Conservation (phyloP, 2,113 vertebrate species). For the Zosterops borbonicus region DNA sequence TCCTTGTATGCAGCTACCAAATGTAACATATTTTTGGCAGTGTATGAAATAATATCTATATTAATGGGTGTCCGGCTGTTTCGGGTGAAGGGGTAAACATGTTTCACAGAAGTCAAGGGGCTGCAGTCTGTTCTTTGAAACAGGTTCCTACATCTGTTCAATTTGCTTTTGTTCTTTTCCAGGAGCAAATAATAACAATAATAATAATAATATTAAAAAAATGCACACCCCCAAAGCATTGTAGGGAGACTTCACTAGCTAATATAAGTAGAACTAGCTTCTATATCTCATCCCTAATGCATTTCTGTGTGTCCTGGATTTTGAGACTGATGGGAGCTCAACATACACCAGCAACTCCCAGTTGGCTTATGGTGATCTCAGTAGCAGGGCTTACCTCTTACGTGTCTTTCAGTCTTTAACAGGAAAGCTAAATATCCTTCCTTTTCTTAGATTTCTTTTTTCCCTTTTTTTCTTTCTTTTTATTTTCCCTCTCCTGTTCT, state of each 20-base stretch:
- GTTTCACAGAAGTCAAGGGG: slow-evolving; percentile 18
- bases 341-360: neutral
- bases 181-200: neutral
- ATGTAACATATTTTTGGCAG: neutral
- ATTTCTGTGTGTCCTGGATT: neutral
- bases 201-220: too few species aligned
- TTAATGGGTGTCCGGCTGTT: slow-evolving; percentile 7
- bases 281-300: neutral
- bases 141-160: neutral
- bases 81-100: neutral
- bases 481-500: neutral
- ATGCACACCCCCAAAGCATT: rapidly evolving
- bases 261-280: neutral
- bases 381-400: neutral
- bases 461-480: too few species aligned
- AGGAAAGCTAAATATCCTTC: neutral
- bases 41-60: slow-evolving; percentile 17
- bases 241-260: neutral
- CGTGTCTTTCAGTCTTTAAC: neutral
- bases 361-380: neutral
- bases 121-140: neutral
- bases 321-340: neutral
- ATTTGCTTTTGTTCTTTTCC: neutral
- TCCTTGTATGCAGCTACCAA: neutral
- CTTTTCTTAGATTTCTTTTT: neutral